phyloP scores from a whole-genome alignment of 2,797 vertebrate genomes.

The Gouania willdenowi region DNA sequence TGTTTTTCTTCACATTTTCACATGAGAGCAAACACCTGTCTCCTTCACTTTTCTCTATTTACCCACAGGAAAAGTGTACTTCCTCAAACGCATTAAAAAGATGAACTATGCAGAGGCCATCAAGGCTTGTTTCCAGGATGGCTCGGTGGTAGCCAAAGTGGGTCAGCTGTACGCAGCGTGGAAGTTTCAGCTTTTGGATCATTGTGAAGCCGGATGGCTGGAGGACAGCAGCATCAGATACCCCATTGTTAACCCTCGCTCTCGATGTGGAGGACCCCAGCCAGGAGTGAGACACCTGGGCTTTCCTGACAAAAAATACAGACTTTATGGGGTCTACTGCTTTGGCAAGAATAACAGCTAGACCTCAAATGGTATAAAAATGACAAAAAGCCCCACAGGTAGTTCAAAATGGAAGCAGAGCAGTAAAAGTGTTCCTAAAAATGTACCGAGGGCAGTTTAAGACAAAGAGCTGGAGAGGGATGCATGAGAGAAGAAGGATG shows the following conservation, averaged over 20 bases:
- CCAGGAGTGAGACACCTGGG: slow-evolving; percentile 89
- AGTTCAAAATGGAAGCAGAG: slow-evolving; percentile 20
- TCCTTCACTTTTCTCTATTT: not conserved
- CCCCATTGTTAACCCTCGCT: slow-evolving; percentile 90
- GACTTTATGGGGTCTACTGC: slow-evolving; percentile 92
- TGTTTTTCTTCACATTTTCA: slow-evolving; percentile 21
- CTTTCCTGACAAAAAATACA: slow-evolving; percentile 89
- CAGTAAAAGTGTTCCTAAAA: slow-evolving; percentile 32
- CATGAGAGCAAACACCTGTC: too few species aligned
- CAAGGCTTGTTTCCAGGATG: slow-evolving; percentile 83
- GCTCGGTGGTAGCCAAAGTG: slow-evolving; percentile 83
- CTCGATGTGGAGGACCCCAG: slow-evolving; percentile 84
- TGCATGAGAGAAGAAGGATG: slow-evolving; percentile 27
- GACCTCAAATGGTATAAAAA: slow-evolving; percentile 1
- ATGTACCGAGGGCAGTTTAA: slow-evolving; percentile 52
- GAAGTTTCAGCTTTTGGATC: slow-evolving; percentile 92
- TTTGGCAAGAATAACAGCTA: slow-evolving; percentile 70
- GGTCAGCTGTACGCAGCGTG: slow-evolving; percentile 93
- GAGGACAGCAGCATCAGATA: slow-evolving; percentile 92
- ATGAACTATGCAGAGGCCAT: slow-evolving; percentile 84
- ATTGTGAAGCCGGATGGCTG: slow-evolving; percentile 92
- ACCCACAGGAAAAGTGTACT: slow-evolving; percentile 86
- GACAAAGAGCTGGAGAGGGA: slow-evolving; percentile 1
- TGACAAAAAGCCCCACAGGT: slow-evolving; percentile 11
- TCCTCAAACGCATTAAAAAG: slow-evolving; percentile 90